A percentile compares a stretch with the other conserved stretches of the same genome.
These are phyloP conservation scores for Lasioglossum baleicum DNA, from an alignment of 1,140 invertebrate species.

Conservation along the genomic window DNA sequence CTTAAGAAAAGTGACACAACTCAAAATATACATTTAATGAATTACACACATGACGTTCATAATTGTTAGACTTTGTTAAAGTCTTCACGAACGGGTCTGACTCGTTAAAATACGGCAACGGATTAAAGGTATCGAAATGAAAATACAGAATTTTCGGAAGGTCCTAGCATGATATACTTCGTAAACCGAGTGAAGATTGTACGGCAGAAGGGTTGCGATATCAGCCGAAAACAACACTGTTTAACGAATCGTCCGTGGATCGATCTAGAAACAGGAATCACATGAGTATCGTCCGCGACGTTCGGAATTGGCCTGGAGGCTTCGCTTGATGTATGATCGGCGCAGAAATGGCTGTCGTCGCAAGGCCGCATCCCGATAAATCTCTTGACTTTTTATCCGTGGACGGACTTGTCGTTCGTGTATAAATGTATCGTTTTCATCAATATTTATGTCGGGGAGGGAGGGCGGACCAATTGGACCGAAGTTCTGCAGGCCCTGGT, in stretches of 20 bases:
- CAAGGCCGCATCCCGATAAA: slow-evolving; percentile 60
- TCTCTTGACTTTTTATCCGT: slow-evolving; percentile 64
- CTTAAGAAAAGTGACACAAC: too few species aligned
- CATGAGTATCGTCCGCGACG: slow-evolving; percentile 27
- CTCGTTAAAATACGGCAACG: too few species aligned
- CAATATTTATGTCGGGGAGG: slow-evolving; percentile 60
- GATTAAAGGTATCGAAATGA: too few species aligned
- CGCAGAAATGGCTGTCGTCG: slow-evolving; percentile 64
- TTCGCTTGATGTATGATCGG: slow-evolving; percentile 60
- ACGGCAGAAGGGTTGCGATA: too few species aligned
- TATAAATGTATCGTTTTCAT: slow-evolving; percentile 67
- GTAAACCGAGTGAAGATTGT: too few species aligned
- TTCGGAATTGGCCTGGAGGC: slow-evolving; percentile 35
- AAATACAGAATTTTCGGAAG: too few species aligned
- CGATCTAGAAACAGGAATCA: slow-evolving; percentile 29
- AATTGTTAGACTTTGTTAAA: too few species aligned
- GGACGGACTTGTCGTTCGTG: slow-evolving; percentile 63
- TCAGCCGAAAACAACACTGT: slow-evolving; percentile 13
- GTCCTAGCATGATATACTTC: too few species aligned
- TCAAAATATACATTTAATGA: too few species aligned
- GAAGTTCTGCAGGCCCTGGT: slow-evolving; percentile 37
- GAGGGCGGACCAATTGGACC: slow-evolving; percentile 55
- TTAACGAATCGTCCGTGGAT: slow-evolving; percentile 28
- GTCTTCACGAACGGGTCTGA: too few species aligned
- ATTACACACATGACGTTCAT: too few species aligned